Evolutionary conservation across 2,888 invertebrate genomes (phyloP).

Genomic region (Drosophila neotestacea): DNA sequence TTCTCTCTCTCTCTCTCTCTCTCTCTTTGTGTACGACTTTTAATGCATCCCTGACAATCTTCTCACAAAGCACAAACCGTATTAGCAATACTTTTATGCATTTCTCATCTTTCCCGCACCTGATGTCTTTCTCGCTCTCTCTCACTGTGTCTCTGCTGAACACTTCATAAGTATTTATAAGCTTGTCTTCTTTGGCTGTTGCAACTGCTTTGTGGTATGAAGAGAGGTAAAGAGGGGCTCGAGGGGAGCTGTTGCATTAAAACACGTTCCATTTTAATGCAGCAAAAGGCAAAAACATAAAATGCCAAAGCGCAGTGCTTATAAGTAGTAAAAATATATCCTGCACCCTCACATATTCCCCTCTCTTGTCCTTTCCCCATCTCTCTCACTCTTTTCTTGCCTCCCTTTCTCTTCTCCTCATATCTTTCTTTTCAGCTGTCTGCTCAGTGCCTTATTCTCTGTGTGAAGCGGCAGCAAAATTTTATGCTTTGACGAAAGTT

Average conservation of each 20-base stretch:
- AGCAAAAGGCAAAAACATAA: slow-evolving; percentile 66
- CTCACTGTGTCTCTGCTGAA: slow-evolving; percentile 34
- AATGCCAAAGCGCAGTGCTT: slow-evolving; percentile 61
- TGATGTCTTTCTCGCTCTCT: neutral
- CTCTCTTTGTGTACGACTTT: slow-evolving; percentile 6
- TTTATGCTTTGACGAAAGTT: slow-evolving; percentile 75
- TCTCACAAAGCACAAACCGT: slow-evolving; percentile 49
- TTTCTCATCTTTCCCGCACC: slow-evolving; percentile 2
- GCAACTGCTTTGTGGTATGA: slow-evolving; percentile 28
- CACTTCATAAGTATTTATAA: slow-evolving; percentile 64
- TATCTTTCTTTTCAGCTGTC: neutral
- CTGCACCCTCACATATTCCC: slow-evolving; percentile 3
- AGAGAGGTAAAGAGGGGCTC: neutral
- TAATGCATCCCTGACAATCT: slow-evolving; percentile 40
- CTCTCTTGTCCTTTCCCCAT: neutral
- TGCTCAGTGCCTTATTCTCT: slow-evolving; percentile 22
- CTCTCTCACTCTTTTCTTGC: neutral
- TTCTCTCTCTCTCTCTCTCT: neutral
- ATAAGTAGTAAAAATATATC: slow-evolving; percentile 60
- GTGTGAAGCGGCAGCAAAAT: slow-evolving; percentile 53
- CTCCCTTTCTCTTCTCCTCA: too few species aligned
- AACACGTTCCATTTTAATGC: slow-evolving; percentile 62
- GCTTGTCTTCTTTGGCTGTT: slow-evolving; percentile 39
- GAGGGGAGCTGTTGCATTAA: slow-evolving; percentile 41
- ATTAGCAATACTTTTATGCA: slow-evolving; percentile 59